Evolutionary conservation across 2,797 vertebrate genomes (phyloP).

Genomic region (Liparis tanakae): DNA sequence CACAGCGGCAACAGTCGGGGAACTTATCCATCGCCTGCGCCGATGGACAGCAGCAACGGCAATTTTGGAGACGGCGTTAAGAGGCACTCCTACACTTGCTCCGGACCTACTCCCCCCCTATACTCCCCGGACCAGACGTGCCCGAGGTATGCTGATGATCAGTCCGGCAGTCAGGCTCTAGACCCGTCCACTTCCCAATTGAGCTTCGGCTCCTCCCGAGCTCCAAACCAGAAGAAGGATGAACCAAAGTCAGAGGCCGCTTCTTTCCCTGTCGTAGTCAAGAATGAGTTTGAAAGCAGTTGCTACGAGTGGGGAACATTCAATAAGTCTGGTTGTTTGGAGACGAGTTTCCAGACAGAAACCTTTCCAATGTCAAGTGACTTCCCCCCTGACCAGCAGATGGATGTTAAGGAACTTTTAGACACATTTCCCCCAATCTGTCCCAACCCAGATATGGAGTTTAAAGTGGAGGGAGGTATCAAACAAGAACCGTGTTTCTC

Average conservation of each 20-base stretch:
- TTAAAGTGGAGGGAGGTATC: constrained; percentile 84
- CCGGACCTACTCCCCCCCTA: constrained; percentile 72
- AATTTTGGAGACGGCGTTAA: constrained; percentile 79
- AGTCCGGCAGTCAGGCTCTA: constrained; percentile 77
- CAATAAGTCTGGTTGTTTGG: constrained; percentile 83
- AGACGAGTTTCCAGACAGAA: constrained; percentile 85
- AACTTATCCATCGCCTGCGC: constrained; percentile 77
- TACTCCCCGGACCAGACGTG: constrained; percentile 85
- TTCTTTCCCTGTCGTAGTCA: constrained; percentile 87
- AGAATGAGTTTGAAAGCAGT: constrained; percentile 90
- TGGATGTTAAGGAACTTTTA: constrained; percentile 87
- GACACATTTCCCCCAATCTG: constrained; percentile 85
- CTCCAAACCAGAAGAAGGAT: constrained; percentile 66
- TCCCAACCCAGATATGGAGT: constrained; percentile 82
- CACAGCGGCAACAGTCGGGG: constrained; percentile 79
- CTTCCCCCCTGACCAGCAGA: constrained; percentile 84
- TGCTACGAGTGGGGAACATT: constrained; percentile 92
- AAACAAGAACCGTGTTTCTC: constrained; percentile 87
- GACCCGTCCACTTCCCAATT: constrained; percentile 80
- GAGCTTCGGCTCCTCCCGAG: constrained; percentile 71
- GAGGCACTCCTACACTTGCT: constrained; percentile 85
- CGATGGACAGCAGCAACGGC: constrained; percentile 70
- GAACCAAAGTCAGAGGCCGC: constrained; percentile 83
- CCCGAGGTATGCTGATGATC: constrained; percentile 79
- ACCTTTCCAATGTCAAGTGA: constrained; percentile 84